A percentile compares a stretch with the other conserved stretches of the same genome.
phyloP scores from a whole-genome alignment of 2,113 vertebrate genomes.

The Pristiophorus japonicus region DNA sequence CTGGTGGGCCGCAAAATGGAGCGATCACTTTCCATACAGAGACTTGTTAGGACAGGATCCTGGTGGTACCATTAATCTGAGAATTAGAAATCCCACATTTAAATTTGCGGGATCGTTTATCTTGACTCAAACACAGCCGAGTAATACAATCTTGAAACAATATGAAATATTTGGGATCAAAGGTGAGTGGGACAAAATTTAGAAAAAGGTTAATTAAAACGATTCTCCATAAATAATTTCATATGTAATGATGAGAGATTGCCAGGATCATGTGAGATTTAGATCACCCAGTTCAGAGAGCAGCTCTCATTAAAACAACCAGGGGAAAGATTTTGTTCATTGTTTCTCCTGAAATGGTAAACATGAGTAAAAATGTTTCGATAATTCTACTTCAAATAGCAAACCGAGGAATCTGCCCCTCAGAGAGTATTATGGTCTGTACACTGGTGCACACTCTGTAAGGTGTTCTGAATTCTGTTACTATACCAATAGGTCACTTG shows the following conservation, averaged over 20 bases:
- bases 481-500: not conserved
- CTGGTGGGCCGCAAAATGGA: not conserved
- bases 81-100: not conserved
- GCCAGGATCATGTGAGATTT: not conserved
- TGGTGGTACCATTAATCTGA: not conserved
- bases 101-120: not conserved
- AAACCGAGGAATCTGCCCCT: too few relatives aligned
- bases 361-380: too few relatives aligned
- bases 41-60: accelerated
- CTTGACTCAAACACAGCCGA: not conserved
- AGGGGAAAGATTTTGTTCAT: not conserved
- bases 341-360: too few relatives aligned
- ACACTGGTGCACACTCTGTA: not conserved
- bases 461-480: not conserved
- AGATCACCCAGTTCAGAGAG: not conserved
- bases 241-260: not conserved
- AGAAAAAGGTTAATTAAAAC: too few relatives aligned
- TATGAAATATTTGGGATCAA: not conserved
- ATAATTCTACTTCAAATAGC: too few relatives aligned
- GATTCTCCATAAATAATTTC: not conserved
- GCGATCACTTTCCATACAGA: not conserved
- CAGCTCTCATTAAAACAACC: not conserved
- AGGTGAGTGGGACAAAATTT: not conserved
- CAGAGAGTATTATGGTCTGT: not conserved
- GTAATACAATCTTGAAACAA: not conserved